These are phyloP conservation scores for Rhinatrema bivittatum DNA, from an alignment of 2,797 vertebrate species.

Conservation along the genomic window DNA sequence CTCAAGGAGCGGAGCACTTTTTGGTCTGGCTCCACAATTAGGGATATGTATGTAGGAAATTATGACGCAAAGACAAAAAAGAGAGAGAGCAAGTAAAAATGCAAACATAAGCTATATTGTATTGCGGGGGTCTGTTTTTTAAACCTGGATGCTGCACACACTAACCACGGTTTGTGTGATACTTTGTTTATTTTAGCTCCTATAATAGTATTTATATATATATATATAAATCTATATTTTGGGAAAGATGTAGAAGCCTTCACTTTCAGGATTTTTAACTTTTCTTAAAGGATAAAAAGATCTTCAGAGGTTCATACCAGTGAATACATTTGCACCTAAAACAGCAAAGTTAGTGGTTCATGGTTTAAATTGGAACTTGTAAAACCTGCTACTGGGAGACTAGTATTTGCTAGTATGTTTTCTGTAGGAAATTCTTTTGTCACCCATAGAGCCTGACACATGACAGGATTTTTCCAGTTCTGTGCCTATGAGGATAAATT, in stretches of 20 bases:
- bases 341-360: background rate
- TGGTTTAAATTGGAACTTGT: too few species aligned
- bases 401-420: background rate
- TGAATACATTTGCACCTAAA: constrained; percentile 1
- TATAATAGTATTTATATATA: constrained; percentile 44
- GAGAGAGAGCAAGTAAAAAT: too few species aligned
- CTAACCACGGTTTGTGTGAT: constrained; percentile 4
- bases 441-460: too few species aligned
- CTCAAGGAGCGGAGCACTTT: too few species aligned
- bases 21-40: constrained; percentile 2
- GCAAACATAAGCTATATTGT: background rate
- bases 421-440: background rate
- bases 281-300: constrained; percentile 21
- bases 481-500: too few species aligned
- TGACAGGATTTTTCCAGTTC: constrained; percentile 5
- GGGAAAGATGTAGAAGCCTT: constrained; percentile 31
- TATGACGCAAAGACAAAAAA: constrained; percentile 16
- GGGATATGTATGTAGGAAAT: constrained; percentile 4
- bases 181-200: constrained; percentile 40
- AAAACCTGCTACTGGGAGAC: too few species aligned
- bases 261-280: constrained; percentile 30
- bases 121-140: constrained; percentile 12
- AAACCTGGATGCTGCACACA: constrained; percentile 19
- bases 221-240: constrained; percentile 61
- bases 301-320: constrained; percentile 3